A percentile compares a stretch with the other conserved stretches of the same genome.
Evolutionary conservation across 2,113 vertebrate genomes (phyloP).

Genomic region (Eolophus roseicapilla): DNA sequence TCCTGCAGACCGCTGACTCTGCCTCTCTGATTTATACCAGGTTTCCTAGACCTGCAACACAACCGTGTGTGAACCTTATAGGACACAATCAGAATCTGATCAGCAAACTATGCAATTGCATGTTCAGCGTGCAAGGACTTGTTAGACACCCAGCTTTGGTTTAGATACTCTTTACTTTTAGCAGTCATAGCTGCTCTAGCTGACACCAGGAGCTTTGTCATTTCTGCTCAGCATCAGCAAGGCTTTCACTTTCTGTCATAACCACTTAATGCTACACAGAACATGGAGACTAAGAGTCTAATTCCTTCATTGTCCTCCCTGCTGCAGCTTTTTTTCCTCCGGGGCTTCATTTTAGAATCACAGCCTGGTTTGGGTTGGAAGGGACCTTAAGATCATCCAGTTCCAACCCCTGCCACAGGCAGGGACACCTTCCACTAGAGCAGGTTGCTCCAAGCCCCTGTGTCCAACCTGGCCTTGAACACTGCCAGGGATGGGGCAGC

Average conservation of each 20-base stretch:
- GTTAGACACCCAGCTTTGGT: slow-evolving; percentile 1
- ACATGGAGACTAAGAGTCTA: not conserved
- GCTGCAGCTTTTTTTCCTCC: not conserved
- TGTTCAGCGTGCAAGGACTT: not conserved
- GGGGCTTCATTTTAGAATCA: not conserved
- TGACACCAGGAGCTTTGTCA: slow-evolving; percentile 27
- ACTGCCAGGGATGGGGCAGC: not conserved
- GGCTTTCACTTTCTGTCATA: not conserved
- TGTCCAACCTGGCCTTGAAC: too few relatives aligned
- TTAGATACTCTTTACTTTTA: slow-evolving; percentile 4
- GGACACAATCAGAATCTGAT: not conserved
- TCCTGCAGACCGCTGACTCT: not conserved
- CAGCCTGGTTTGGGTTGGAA: not conserved
- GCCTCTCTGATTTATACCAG: not conserved
- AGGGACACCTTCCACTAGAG: not conserved
- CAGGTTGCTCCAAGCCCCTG: not conserved
- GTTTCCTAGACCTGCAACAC: not conserved
- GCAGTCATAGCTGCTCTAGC: slow-evolving; percentile 29
- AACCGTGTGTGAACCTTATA: not conserved
- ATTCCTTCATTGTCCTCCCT: not conserved
- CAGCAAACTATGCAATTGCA: not conserved
- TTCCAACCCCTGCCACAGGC: not conserved
- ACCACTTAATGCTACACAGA: slow-evolving; percentile 4
- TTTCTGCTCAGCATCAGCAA: slow-evolving; percentile 53
- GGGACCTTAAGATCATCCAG: not conserved